These are phyloP conservation scores for Hydraecia micacea DNA, from an alignment of 2,888 invertebrate species.

Conservation along the genomic window DNA sequence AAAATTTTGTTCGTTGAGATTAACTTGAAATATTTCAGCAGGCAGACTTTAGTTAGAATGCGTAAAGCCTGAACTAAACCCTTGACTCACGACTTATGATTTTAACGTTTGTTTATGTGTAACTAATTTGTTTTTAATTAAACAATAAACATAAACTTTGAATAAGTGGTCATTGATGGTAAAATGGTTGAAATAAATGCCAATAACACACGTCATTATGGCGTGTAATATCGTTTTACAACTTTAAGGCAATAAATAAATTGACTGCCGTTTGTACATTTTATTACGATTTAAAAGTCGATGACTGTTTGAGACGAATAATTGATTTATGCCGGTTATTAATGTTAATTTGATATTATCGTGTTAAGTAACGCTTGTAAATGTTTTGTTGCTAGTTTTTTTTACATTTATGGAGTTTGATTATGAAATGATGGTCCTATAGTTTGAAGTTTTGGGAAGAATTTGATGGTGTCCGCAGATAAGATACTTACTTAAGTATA, in stretches of 20 bases:
- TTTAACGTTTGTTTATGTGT: constrained; percentile 69
- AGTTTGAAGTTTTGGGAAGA: background rate
- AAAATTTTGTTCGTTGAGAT: constrained; percentile 55
- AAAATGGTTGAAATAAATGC: constrained; percentile 87
- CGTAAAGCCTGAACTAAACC: constrained; percentile 27
- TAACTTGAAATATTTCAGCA: constrained; percentile 40
- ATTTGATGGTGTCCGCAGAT: background rate
- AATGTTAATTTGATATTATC: constrained; percentile 84
- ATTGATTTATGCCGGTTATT: constrained; percentile 89
- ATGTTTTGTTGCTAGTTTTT: constrained; percentile 50
- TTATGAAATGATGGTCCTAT: background rate
- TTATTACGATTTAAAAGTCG: constrained; percentile 90
- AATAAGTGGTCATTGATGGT: constrained; percentile 86
- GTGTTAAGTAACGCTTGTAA: constrained; percentile 72
- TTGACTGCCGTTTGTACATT: constrained; percentile 89
- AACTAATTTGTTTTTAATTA: constrained; percentile 84
- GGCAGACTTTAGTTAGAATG: constrained; percentile 14
- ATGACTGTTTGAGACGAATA: constrained; percentile 88
- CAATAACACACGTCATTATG: constrained; percentile 89
- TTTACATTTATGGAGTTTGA: constrained; percentile 48
- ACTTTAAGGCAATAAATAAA: constrained; percentile 89
- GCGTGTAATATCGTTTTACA: constrained; percentile 90
- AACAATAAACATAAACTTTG: constrained; percentile 86
- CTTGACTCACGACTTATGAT: constrained; percentile 43
- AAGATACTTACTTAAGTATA: background rate